Evolutionary conservation across 2,113 vertebrate species (phyloP), one percentile per base, ranked within the genome.

Genomic region (Elgaria multicarinata): DNA sequence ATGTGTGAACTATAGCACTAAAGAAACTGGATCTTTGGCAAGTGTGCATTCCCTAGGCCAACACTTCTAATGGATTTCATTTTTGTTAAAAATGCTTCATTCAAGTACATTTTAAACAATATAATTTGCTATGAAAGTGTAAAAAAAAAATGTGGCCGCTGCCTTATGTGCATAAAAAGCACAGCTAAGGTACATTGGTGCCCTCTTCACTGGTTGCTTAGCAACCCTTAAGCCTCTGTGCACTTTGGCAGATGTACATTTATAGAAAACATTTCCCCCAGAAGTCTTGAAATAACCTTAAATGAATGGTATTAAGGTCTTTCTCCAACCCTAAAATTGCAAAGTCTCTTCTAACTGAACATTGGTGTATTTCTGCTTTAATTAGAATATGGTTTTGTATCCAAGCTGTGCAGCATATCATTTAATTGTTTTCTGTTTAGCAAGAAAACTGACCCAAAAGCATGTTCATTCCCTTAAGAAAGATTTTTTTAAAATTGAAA

Each of bases 151-250:
- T 50, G 0, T 18, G 50, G 0, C 36, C 69, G 67, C 28, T 2
- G 44, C 94, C 76, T 64, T 53, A 4, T 66, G n/a, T 86, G 0
- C 42, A 14, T n/a, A 3, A 42, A 80, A 85, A 77, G 58, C 76
- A 90, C 90, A 39, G 58, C 24, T 16, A 46, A 85, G 50, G 8
- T 88, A 50, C 87, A 91, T 71, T 36, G 42, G 67, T 44, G 58
- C 77, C 77, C 31, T 76, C 80, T 89, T 82, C 91, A 14, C 6
- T 66, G 80, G 93, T 95, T 96, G 94, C 94, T 90, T 92, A 93
- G 94, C 93, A 95, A 94, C 96, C 89, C 89, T 85, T 94, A 95
- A 95, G 91, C 31, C 89, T 79, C 28, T 74, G 91, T 84, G 83
- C 67, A 92, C 91, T 88, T 94, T 88, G 80, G n/a, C 86, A 92